Evolutionary conservation across 2,888 invertebrate species (phyloP).

Genomic region (Phengaris alcon): DNA sequence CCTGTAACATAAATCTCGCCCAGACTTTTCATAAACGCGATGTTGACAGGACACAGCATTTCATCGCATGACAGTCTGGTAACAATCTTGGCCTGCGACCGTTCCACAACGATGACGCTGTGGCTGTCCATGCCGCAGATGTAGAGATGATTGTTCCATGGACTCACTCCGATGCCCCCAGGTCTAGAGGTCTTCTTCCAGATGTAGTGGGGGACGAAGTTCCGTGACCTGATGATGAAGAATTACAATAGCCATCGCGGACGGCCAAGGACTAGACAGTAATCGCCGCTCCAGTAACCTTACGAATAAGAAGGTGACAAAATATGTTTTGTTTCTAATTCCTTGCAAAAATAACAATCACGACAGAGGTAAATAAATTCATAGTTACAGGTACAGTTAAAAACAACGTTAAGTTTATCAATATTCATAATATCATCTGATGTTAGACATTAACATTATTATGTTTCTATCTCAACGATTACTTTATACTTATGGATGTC

Average conservation of each 20-base stretch:
- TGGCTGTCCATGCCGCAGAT: conserved; percentile 85
- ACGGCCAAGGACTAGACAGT: no score
- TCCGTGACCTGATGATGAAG: conserved; percentile 60
- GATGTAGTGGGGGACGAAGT: conserved; percentile 75
- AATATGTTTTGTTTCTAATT: no score
- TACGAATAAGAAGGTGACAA: no score
- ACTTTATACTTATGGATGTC: background rate
- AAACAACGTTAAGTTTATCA: no score
- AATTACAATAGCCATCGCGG: background rate
- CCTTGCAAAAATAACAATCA: no score
- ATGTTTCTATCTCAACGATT: no score
- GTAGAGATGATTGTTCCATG: conserved; percentile 79
- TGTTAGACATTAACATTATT: no score
- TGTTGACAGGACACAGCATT: conserved; percentile 81
- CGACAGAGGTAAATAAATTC: no score
- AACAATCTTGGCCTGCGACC: conserved; percentile 72
- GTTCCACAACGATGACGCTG: conserved; percentile 73
- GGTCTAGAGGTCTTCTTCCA: conserved; percentile 82
- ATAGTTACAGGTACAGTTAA: no score
- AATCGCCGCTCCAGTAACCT: no score
- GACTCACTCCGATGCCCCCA: conserved; percentile 82
- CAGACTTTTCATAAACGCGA: conserved; percentile 78
- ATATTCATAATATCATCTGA: no score
- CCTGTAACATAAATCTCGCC: conserved; percentile 82
- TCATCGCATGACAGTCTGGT: conserved; percentile 73